phyloP scores from a whole-genome alignment of 2,888 invertebrate genomes.

The Eupeodes latifasciatus region DNA sequence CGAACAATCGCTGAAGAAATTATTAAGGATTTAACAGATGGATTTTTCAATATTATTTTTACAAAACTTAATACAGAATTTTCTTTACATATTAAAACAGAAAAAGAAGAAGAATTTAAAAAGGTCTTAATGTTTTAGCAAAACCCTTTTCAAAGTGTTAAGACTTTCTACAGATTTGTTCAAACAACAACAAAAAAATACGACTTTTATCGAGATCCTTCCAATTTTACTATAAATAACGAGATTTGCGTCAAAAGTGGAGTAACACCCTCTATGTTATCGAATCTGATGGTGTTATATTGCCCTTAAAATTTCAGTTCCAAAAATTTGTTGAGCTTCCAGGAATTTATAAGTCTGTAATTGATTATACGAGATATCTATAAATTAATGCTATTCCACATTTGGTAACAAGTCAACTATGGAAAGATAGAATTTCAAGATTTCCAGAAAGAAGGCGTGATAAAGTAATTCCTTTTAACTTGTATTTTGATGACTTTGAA shows the following conservation, averaged over 20 bases:
- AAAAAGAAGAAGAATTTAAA: not conserved
- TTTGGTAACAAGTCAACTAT: slow-evolving; percentile 3
- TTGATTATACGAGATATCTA: not conserved
- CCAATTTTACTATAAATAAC: slow-evolving; percentile 14
- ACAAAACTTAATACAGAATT: not conserved
- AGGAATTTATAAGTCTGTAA: not conserved
- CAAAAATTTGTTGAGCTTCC: not conserved
- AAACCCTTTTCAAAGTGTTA: not conserved
- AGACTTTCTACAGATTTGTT: slow-evolving; percentile 20
- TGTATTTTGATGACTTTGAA: slow-evolving; percentile 9
- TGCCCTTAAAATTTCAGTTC: slow-evolving; percentile 12
- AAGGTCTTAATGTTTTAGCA: not conserved
- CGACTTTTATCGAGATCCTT: slow-evolving; percentile 8
- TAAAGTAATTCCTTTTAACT: slow-evolving; percentile 14
- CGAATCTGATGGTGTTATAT: slow-evolving; percentile 19
- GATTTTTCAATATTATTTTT: not conserved
- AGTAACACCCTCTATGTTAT: not conserved
- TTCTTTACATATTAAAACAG: not conserved
- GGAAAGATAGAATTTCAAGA: slow-evolving; percentile 17
- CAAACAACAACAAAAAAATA: not conserved
- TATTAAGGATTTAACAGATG: too few species aligned
- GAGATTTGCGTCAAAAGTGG: slow-evolving; percentile 17
- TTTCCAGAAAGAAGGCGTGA: slow-evolving; percentile 18
- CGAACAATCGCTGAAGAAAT: too few species aligned
- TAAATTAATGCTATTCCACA: not conserved